Evolutionary conservation across 1,140 invertebrate species (phyloP).

Genomic region (Heterodera schachtii): DNA sequence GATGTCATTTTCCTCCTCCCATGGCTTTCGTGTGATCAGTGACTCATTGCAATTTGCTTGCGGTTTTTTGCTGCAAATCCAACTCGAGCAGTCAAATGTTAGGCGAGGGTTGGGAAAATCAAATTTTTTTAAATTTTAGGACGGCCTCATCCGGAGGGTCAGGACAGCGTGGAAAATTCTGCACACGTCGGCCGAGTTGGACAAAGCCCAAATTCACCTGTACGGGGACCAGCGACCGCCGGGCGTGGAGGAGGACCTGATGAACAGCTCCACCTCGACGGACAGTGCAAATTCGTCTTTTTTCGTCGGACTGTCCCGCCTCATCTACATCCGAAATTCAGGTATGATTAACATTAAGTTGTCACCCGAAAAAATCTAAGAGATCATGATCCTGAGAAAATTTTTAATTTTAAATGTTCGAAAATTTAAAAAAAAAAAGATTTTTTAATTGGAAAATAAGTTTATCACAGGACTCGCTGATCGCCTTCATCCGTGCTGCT

Average conservation of each 20-base stretch:
- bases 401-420: no score
- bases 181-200: slow-evolving; percentile 84
- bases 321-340: slow-evolving; percentile 50
- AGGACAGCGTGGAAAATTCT: slow-evolving; percentile 85
- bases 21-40: slow-evolving; percentile 87
- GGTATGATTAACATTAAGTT: not conserved
- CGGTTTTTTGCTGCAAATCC: slow-evolving; percentile 70
- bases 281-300: slow-evolving; percentile 43
- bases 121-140: slow-evolving; percentile 68
- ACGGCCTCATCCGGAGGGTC: slow-evolving; percentile 83
- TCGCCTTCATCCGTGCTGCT: no score
- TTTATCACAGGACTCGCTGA: no score
- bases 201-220: slow-evolving; percentile 59
- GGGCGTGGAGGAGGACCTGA: slow-evolving; percentile 26
- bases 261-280: slow-evolving; percentile 26
- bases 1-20: slow-evolving; percentile 94
- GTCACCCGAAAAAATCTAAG: no score
- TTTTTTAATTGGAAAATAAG: no score
- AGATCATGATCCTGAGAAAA: no score
- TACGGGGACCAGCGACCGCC: slow-evolving; percentile 50
- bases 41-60: slow-evolving; percentile 82
- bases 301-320: slow-evolving; percentile 52
- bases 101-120: not conserved
- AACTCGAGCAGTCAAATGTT: slow-evolving; percentile 65
- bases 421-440: no score